Evolutionary conservation across 2,113 vertebrate genomes (phyloP), one percentile per base, ranked within the genome.

Genomic region (Pavo muticus): DNA sequence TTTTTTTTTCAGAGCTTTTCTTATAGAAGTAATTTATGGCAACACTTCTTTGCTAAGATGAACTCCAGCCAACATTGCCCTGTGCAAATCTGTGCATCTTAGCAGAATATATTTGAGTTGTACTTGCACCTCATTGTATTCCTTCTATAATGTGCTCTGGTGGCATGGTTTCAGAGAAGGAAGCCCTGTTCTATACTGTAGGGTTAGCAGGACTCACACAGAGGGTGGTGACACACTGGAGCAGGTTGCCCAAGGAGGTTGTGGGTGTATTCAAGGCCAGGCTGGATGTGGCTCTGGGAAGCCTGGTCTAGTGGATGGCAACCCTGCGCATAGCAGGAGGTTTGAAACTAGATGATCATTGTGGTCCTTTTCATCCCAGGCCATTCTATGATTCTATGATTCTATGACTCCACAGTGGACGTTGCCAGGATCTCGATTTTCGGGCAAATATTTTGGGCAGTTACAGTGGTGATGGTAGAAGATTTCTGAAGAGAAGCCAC

Each of bases 401-500:
- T 35, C 35, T 35, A 35, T 35, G 35, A 35, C 10, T 75, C 25
- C 37, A 35, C 20, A 23, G 44, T 6, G 32, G 6, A 4, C 64
- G 14, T 60, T 71, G 45, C 30, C 42, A 90, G 91, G 44, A 92
- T 27, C 9, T 71, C 29, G 12, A 6, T 83, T 89, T 90, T 82
- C 60, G 76, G 35, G 10, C 17, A 13, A 72, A 39, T 65, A n/a
- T 69, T 72, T 54, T 68, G 18, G 60, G 8, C 17, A 59, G 32
- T n/a, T 84, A 44, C 39, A 85, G 25, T 67, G 23, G 25, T 1
- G 5, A 23, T 52, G 29, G 27, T 79, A 32, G 40, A 81, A 32
- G 40, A 76, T 42, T 91, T 90, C 63, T 83, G 82, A 81, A 82
- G 23, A 83, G 15, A 84, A 79, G 25, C 24, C 35, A 8, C 27